Conservation (phyloP, 2,888 invertebrate species). For the Sycophila texana region DNA sequence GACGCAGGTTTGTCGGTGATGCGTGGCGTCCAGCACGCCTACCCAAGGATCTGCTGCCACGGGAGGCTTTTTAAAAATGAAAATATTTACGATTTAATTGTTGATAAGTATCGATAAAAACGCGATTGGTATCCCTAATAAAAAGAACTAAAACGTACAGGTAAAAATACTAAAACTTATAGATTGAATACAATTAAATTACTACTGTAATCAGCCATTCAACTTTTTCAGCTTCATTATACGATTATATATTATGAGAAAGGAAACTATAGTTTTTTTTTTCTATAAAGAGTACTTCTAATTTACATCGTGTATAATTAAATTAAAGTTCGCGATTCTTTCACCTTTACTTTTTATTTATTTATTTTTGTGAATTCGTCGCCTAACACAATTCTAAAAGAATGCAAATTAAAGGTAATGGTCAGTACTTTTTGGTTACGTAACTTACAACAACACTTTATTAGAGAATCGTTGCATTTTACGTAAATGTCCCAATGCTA, state of each 20-base stretch:
- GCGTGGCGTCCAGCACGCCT: constrained; percentile 68
- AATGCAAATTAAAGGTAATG: background rate
- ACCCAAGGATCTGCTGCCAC: constrained; percentile 67
- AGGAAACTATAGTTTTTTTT: no score
- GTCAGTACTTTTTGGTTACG: constrained; percentile 1
- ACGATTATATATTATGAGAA: no score
- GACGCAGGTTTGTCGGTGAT: constrained; percentile 64
- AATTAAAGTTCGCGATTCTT: background rate
- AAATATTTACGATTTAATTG: background rate
- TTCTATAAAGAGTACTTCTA: no score
- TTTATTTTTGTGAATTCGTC: background rate
- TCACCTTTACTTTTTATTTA: no score
- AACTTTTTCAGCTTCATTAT: no score
- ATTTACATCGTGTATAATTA: no score
- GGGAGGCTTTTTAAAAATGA: constrained; percentile 58
- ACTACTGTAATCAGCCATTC: no score
- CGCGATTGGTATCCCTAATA: no score
- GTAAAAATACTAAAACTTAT: no score
- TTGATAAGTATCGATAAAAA: no score
- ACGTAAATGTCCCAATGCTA: background rate
- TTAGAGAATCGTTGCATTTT: background rate
- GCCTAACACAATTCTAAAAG: background rate
- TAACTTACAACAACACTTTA: background rate
- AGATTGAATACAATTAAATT: no score
- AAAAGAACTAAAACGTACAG: no score